Conservation (phyloP, 2,888 invertebrate species). For the Hipparchia sbordonii region DNA sequence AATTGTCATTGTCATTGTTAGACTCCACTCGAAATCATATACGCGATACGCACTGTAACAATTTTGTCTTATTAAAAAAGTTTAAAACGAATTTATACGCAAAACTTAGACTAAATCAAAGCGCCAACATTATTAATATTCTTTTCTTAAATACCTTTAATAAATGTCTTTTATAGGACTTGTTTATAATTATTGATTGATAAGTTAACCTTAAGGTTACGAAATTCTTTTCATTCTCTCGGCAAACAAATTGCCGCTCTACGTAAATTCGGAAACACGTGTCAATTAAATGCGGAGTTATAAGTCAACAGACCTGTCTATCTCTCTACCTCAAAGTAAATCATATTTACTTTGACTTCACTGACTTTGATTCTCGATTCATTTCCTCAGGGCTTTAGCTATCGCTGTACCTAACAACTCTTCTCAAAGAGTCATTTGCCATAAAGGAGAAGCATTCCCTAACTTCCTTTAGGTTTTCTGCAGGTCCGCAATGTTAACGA, state of each 20-base stretch:
- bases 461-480: background rate
- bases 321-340: constrained; percentile 13
- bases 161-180: no score
- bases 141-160: no score
- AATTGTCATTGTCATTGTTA: no score
- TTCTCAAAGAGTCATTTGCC: background rate
- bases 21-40: no score
- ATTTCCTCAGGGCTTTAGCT: constrained; percentile 13
- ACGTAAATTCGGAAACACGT: background rate
- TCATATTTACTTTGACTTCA: constrained; percentile 11
- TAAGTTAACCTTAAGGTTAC: background rate
- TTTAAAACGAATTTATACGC: no score
- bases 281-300: constrained; percentile 14
- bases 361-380: constrained; percentile 12
- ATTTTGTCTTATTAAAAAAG: no score
- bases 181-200: no score
- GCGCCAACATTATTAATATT: no score
- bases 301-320: background rate
- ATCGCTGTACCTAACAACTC: background rate
- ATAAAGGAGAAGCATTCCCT: background rate
- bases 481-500: background rate
- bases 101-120: no score
- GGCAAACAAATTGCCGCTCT: background rate
- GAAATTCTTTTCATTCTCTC: background rate
- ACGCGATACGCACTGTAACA: no score